phyloP scores from a whole-genome alignment of 2,888 invertebrate genomes.

The Macrophya annulata region DNA sequence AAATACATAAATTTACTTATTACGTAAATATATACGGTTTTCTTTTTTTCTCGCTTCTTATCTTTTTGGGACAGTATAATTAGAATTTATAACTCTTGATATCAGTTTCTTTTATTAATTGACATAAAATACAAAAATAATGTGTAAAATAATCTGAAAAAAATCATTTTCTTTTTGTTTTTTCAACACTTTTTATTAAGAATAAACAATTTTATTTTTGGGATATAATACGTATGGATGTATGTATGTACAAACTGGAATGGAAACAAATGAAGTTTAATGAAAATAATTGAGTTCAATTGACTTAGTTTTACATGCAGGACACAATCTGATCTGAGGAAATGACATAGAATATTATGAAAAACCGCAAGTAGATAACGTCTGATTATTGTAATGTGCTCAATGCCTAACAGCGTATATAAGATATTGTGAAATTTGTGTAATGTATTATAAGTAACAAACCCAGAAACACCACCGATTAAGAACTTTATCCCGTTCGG shows the following conservation, averaged over 20 bases:
- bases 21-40: not conserved
- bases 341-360: not conserved
- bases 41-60: not conserved
- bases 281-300: slow-evolving; percentile 35
- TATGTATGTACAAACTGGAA: not conserved
- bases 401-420: not conserved
- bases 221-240: not conserved
- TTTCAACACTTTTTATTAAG: not conserved
- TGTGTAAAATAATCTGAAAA: not conserved
- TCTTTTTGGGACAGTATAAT: not conserved
- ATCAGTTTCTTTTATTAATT: not conserved
- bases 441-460: slow-evolving; percentile 61
- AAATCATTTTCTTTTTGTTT: not conserved
- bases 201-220: not conserved
- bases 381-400: not conserved
- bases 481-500: slow-evolving; percentile 75
- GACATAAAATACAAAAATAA: not conserved
- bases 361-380: not conserved
- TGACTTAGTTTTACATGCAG: slow-evolving; percentile 52
- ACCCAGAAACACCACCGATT: slow-evolving; percentile 77
- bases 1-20: not conserved
- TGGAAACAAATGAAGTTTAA: slow-evolving; percentile 26
- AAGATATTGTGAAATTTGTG: not conserved
- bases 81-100: not conserved
- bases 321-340: slow-evolving; percentile 41